A percentile compares a stretch with the other conserved stretches of the same genome.
Evolutionary conservation across 2,113 vertebrate species (phyloP).

Genomic region (Nesogale talazaci): DNA sequence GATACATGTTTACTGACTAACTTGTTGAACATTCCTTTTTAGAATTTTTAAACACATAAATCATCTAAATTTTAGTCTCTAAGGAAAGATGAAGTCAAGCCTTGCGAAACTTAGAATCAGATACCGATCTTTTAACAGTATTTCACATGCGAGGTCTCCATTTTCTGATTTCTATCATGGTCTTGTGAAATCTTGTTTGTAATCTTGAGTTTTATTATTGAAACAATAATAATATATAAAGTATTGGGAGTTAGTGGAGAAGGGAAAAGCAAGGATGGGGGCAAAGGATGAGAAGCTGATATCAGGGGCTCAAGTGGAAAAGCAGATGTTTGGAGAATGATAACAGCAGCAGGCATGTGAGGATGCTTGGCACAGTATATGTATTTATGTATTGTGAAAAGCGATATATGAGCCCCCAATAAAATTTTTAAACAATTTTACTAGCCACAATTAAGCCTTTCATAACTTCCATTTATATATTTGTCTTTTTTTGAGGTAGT

Average conservation of each 20-base stretch:
- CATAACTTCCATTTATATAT: background rate
- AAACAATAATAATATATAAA: no score
- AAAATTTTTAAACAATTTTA: background rate
- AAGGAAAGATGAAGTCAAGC: constrained; percentile 28
- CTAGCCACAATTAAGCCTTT: background rate
- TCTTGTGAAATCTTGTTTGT: background rate
- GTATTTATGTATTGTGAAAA: no score
- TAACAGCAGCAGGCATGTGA: no score
- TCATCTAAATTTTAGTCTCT: constrained; percentile 50
- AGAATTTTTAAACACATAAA: constrained; percentile 36
- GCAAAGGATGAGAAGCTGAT: no score
- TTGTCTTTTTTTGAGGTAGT: background rate
- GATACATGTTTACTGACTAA: constrained; percentile 55
- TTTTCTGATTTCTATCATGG: background rate
- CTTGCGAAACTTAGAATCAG: background rate
- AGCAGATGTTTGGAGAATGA: no score
- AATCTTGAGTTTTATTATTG: background rate
- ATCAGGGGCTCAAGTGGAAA: no score
- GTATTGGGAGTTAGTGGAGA: no score
- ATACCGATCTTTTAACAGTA: background rate
- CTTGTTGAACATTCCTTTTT: constrained; percentile 39
- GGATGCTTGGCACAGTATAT: no score
- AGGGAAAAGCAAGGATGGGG: no score
- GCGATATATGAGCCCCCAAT: no score
- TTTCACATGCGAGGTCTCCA: background rate